Percentiles rank a stretch among this genome's conserved stretches.
Conservation (phyloP, 2,888 invertebrate species). For the Rhingia rostrata region DNA sequence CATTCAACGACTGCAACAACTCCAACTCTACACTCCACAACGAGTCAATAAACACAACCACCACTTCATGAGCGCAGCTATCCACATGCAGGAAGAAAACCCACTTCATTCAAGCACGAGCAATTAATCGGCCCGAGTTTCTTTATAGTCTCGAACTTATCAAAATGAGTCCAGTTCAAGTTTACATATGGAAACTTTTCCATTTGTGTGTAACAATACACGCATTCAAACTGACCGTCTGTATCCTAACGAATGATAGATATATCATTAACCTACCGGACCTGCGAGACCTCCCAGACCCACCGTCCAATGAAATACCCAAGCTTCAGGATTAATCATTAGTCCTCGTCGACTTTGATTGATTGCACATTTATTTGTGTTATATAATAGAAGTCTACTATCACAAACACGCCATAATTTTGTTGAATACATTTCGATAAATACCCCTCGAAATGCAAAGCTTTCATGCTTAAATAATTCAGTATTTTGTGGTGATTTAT, state of each 20-base stretch:
- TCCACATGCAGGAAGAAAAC: not conserved
- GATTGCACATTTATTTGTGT: constrained; percentile 5
- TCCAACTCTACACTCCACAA: not conserved
- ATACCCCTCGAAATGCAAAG: too few relatives aligned
- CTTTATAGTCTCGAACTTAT: constrained; percentile 1
- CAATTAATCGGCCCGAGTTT: constrained; percentile 17
- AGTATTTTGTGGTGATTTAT: too few relatives aligned
- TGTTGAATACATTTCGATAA: too few relatives aligned
- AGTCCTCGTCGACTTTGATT: constrained; percentile 6
- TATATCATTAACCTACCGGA: not conserved
- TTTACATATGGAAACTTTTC: not conserved
- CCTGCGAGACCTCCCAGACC: not conserved
- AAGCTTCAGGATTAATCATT: not conserved
- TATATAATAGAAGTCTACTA: not conserved
- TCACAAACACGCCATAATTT: too few relatives aligned
- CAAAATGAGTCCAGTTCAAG: not conserved
- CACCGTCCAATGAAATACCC: not conserved
- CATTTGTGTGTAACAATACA: not conserved
- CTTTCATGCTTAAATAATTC: too few relatives aligned
- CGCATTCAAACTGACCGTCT: not conserved
- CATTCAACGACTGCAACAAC: not conserved
- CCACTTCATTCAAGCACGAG: constrained; percentile 1
- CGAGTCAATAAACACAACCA: constrained; percentile 2
- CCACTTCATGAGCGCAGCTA: not conserved
- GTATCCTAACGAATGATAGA: not conserved